Evolutionary conservation across 2,113 vertebrate species (phyloP).

Genomic region (Uria aalge): DNA sequence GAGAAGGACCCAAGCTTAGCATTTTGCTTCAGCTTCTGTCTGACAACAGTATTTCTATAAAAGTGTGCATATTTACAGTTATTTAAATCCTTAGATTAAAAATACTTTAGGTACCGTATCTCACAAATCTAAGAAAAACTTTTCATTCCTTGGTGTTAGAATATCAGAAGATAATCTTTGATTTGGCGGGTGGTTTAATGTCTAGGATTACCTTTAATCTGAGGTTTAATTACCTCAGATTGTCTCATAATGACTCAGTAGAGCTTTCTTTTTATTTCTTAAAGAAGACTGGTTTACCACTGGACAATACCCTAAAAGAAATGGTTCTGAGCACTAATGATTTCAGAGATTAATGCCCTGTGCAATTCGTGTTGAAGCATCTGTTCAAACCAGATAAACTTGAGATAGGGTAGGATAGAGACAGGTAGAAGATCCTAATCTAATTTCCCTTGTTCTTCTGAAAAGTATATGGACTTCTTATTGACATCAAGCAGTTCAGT

Average conservation of each 20-base stretch:
- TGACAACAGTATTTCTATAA: neutral
- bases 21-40: neutral
- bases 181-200: neutral
- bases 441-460: neutral
- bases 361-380: neutral
- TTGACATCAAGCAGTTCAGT: neutral
- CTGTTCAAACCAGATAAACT: neutral
- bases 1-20: rapidly evolving
- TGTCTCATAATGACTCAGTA: neutral
- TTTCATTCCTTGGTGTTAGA: neutral
- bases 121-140: neutral
- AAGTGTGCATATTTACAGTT: neutral
- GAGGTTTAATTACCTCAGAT: neutral
- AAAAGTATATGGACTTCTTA: neutral
- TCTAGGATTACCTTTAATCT: neutral
- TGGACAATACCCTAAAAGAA: neutral
- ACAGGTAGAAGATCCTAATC: neutral
- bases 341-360: neutral
- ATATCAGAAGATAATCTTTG: neutral
- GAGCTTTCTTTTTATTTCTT: neutral
- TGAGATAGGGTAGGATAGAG: neutral
- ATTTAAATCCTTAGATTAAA: neutral
- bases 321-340: neutral
- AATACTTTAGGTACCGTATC: neutral
- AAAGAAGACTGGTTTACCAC: neutral